Evolutionary conservation across 2,113 vertebrate genomes (phyloP).

Genomic region (Leptobrachium leishanense): DNA sequence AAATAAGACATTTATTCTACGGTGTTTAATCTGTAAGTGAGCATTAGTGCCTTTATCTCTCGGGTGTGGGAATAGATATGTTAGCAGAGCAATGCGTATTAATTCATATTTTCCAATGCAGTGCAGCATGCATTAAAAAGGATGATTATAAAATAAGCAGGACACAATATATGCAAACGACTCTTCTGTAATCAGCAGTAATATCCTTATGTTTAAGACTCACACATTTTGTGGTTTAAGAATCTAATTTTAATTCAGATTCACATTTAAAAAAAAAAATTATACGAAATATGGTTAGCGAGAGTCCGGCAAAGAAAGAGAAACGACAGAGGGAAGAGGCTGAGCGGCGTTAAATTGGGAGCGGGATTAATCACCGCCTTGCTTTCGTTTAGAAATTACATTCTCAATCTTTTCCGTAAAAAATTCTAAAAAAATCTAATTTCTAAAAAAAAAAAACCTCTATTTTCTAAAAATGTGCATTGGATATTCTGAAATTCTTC

Average conservation of each 20-base stretch:
- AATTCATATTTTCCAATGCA: conserved; percentile 47
- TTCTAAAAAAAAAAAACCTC: too few relatives aligned
- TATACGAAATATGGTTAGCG: conserved; percentile 27
- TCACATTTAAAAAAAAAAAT: conserved; percentile 28
- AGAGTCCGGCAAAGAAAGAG: neutral
- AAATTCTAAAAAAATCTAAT: neutral
- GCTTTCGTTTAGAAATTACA: neutral
- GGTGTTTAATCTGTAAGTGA: conserved; percentile 31
- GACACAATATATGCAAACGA: conserved; percentile 49
- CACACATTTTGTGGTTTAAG: conserved; percentile 41
- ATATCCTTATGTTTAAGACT: conserved; percentile 50
- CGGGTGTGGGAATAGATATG: conserved; percentile 45
- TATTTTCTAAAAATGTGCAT: too few relatives aligned
- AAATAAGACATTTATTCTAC: conserved; percentile 23
- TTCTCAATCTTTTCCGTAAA: neutral
- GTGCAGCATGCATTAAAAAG: conserved; percentile 47
- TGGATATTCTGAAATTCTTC: too few relatives aligned
- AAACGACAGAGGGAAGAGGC: neutral
- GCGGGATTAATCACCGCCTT: neutral
- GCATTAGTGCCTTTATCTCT: conserved; percentile 44
- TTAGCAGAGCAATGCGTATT: conserved; percentile 42
- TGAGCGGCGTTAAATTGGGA: neutral
- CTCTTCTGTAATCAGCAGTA: conserved; percentile 48
- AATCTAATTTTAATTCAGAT: conserved; percentile 46
- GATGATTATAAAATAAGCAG: conserved; percentile 48